These are phyloP conservation scores for Caenorhabditis imperialis DNA, from an alignment of 2,888 invertebrate species.

Conservation along the genomic window DNA sequence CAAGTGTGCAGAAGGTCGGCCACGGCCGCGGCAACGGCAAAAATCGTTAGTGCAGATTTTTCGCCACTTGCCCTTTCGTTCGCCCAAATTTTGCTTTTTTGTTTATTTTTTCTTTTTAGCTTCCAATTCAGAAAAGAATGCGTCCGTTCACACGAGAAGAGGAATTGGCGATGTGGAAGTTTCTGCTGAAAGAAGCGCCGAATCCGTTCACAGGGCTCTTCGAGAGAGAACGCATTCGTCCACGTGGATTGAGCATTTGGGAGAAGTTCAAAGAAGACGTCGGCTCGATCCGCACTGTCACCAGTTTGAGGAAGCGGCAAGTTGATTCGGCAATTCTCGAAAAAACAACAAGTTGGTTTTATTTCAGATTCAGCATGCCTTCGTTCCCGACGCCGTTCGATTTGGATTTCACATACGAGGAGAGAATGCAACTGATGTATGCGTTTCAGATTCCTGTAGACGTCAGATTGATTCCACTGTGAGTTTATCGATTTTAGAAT, in stretches of 20 bases:
- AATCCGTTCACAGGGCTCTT: constrained; percentile 7
- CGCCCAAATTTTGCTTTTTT: no score
- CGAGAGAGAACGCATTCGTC: constrained; percentile 2
- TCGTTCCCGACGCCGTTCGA: neutral
- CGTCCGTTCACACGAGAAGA: constrained; percentile 5
- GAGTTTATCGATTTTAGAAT: neutral
- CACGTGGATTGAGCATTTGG: constrained; percentile 14
- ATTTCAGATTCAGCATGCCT: constrained; percentile 12
- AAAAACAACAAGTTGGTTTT: neutral
- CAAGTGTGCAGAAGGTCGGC: no score
- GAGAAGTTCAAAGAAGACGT: constrained; percentile 7
- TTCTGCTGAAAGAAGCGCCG: constrained; percentile 8
- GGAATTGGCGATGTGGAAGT: constrained; percentile 10
- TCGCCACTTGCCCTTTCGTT: no score
- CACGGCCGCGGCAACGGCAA: no score
- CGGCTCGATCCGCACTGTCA: neutral
- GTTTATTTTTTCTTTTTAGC: no score
- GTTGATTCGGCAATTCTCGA: neutral
- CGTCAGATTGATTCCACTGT: neutral
- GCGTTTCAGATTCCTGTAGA: constrained; percentile 17
- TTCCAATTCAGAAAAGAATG: no score
- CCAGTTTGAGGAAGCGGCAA: constrained; percentile 9
- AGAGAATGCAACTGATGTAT: constrained; percentile 1
- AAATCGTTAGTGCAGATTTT: no score
- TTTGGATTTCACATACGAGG: constrained; percentile 3